Base-by-base conservation (phyloP, 2,888 invertebrate genomes). In the Trichogramma dendrolimi region DNA sequence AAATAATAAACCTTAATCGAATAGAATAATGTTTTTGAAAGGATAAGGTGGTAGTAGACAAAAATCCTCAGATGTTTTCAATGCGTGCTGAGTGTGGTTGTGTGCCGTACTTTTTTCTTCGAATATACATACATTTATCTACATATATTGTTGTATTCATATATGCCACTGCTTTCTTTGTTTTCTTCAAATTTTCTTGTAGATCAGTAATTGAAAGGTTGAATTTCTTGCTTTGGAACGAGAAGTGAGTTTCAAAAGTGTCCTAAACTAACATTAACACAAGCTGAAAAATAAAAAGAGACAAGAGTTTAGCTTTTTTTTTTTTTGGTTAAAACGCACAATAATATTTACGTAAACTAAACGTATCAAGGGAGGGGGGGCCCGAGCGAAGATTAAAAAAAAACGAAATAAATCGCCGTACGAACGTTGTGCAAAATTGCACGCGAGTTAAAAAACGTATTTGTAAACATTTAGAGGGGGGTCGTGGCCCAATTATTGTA, bases 11-110 rank as follows among this genome's bases (percentile, higher is more conserved):
- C 71, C 69, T 71, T 72, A 70, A 71, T 69, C 71, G 27, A 27
- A 27, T 27, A 27, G 27, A 27, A 27, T 58, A 66, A 65, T 65
- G 62, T 65, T 67, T 68, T 67, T 64, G 66, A 70, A 69, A 68
- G 60, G 63, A 69, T 68, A 69, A 70, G 65, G 64, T 60, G 60
- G 61, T 62, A 67, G 63, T 55, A 65, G 64, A 68, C 72, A 73
- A 76, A 84, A 85, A 84, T 89, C 88, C 88, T 88, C 89, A 89
- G 89, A 89, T 89, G 89, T 89, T 89, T 87, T 89, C 89, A 90
- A 89, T 90, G 89, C 88, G 88, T 88, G 89, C 89, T 89, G 89
- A 86, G 86, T 88, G 86, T 86, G 86, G 84, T 88, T 84, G 84
- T 84, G 82, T 82, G 27, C 27, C 72, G 74, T 77, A 76, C 69